Base-by-base conservation (phyloP, 2,797 vertebrate species). In the Lacerta agilis region DNA sequence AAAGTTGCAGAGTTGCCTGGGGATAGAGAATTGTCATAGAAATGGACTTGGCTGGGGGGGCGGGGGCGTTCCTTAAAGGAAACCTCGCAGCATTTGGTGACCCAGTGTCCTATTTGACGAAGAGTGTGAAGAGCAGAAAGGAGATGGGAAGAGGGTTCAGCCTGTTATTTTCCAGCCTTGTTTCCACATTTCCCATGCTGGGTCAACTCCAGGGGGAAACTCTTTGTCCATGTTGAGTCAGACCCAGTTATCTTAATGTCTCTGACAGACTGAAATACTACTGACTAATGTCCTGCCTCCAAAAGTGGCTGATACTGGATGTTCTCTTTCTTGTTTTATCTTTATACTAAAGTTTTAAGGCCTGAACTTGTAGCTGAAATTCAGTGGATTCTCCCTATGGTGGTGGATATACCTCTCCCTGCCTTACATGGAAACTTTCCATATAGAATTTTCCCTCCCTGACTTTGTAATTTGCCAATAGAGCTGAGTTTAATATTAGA, bases 281-380 rank as follows among this genome's bases (percentile, higher is more conserved):
- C 79, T n/a, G 17, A 58, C 36, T 86, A 29, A 38, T 80, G 8
- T 36, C 69, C 58, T 76, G 15, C 79, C 72, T 86, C 72, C 71
- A 67, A 25, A 49, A 69, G 61, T 81, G 83, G 13, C 64, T 81
- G 71, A 75, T 81, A 67, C 33, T 33, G 33, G 41, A 67, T 76
- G 58, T 67, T 85, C 33, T n/a, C 85, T 88, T 80, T 88, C 23
- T 75, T 85, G 36, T 58, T 72, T 79, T 72, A 73, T 43, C 38
- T 83, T 58, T 27, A 66, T 76, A 75, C 58, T 36, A n/a, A 79
- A 79, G 41, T 79, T 81, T 76, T 69, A 79, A 81, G 33, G 13
- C 43, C 78, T 89, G 83, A 81, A 76, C 43, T 29, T 20, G 71
- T 86, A 67, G 79, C 78, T 85, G 58, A 89, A 76, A 85, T 85